Evolutionary conservation across 2,113 vertebrate genomes (phyloP).

Genomic region (Azemiops feae): DNA sequence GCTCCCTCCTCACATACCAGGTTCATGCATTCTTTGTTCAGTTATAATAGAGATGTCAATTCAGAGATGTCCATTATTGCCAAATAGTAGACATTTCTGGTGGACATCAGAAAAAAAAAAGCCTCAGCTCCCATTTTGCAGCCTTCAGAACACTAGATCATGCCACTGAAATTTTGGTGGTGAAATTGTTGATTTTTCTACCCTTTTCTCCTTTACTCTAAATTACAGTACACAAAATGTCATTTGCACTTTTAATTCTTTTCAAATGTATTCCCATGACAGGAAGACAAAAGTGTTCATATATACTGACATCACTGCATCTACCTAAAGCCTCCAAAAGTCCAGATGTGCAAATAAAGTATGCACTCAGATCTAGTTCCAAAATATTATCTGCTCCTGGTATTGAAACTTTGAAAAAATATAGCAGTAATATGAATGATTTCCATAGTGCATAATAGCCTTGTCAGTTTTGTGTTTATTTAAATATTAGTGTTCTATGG

Average conservation of each 20-base stretch:
- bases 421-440: not conserved
- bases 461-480: constrained; percentile 42
- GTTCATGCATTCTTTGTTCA: not conserved
- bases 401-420: not conserved
- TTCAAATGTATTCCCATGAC: not conserved
- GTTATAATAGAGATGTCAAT: not conserved
- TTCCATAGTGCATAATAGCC: constrained; percentile 21
- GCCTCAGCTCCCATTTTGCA: not conserved
- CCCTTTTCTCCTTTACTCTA: not conserved
- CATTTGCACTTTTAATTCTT: not conserved
- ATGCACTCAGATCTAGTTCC: not conserved
- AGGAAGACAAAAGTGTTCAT: not conserved
- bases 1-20: not conserved
- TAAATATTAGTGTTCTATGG: constrained; percentile 52
- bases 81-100: not conserved
- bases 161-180: not conserved
- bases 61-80: not conserved
- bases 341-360: not conserved
- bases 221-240: not conserved
- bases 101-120: not conserved
- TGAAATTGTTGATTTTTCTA: not conserved
- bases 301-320: not conserved
- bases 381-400: not conserved
- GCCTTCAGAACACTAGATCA: not conserved
- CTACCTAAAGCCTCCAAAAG: not conserved